These are phyloP conservation scores for Sinonovacula constricta DNA, from an alignment of 1,140 invertebrate genomes.

Conservation along the genomic window DNA sequence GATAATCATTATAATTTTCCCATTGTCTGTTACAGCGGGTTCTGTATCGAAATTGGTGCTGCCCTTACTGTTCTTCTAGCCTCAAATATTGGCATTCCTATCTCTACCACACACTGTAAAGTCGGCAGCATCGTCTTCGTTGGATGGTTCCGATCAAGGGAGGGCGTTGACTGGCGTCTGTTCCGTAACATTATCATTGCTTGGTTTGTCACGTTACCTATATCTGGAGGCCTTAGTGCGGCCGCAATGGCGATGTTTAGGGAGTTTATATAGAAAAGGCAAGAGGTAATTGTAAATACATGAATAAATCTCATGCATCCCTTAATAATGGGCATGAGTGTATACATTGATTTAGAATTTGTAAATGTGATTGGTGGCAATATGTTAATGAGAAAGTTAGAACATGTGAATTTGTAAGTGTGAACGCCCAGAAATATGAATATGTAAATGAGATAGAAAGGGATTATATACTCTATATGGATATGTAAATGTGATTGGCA, in stretches of 20 bases:
- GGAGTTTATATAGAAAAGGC: slow-evolving; percentile 32
- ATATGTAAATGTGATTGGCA: no score
- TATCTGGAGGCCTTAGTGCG: slow-evolving; percentile 90
- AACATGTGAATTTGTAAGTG: no score
- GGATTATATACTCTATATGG: no score
- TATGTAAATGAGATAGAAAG: no score
- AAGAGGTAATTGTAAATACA: no score
- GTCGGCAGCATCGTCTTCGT: slow-evolving; percentile 97
- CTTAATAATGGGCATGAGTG: no score
- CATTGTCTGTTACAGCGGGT: slow-evolving; percentile 89
- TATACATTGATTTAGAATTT: no score
- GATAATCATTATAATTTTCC: no score
- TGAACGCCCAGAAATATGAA: no score
- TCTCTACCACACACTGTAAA: slow-evolving; percentile 99
- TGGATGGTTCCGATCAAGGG: slow-evolving; percentile 85
- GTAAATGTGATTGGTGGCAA: no score
- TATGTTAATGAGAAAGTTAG: no score
- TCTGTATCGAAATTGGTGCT: slow-evolving; percentile 96
- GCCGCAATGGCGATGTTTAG: slow-evolving; percentile 83
- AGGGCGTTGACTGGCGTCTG: slow-evolving; percentile 93
- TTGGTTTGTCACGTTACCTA: slow-evolving; percentile 97
- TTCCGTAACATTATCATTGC: slow-evolving; percentile 96
- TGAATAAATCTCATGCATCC: no score
- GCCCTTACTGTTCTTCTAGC: slow-evolving; percentile 96
- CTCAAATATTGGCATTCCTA: slow-evolving; percentile 96